Evolutionary conservation across 2,888 invertebrate species (phyloP).

Genomic region (Serripes groenlandicus): DNA sequence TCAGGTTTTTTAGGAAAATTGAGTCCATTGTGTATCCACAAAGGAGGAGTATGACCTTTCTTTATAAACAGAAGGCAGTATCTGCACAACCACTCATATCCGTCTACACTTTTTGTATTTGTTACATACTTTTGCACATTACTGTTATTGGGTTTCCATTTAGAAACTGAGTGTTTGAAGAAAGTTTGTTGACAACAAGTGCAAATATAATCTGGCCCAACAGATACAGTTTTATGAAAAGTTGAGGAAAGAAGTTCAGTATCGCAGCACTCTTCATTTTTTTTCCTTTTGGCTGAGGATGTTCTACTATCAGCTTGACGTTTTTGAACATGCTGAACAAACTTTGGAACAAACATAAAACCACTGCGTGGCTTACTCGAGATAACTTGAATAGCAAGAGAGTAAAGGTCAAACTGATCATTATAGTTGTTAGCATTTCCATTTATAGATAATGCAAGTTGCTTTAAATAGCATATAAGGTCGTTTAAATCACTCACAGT

Average conservation of each 20-base stretch:
- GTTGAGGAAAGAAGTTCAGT: too few species aligned
- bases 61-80: slow-evolving; percentile 30
- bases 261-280: too few species aligned
- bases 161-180: slow-evolving; percentile 31
- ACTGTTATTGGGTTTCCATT: neutral
- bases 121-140: neutral
- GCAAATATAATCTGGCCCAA: slow-evolving; percentile 35
- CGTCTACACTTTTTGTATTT: slow-evolving; percentile 1
- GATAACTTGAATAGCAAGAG: too few species aligned
- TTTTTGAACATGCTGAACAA: too few species aligned
- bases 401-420: too few species aligned
- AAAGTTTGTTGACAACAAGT: slow-evolving; percentile 27
- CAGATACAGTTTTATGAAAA: slow-evolving; percentile 9
- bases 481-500: neutral
- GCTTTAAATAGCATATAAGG: neutral
- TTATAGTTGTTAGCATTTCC: too few species aligned
- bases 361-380: too few species aligned
- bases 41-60: slow-evolving; percentile 41
- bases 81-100: slow-evolving; percentile 34
- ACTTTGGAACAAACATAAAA: too few species aligned
- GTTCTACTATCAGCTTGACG: too few species aligned
- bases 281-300: too few species aligned
- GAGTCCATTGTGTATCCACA: slow-evolving; percentile 48
- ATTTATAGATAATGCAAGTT: neutral
- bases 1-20: slow-evolving; percentile 33